A percentile compares a stretch with the other conserved stretches of the same genome.
Conservation (phyloP, 2,888 invertebrate species). For the Sepiola atlantica region DNA sequence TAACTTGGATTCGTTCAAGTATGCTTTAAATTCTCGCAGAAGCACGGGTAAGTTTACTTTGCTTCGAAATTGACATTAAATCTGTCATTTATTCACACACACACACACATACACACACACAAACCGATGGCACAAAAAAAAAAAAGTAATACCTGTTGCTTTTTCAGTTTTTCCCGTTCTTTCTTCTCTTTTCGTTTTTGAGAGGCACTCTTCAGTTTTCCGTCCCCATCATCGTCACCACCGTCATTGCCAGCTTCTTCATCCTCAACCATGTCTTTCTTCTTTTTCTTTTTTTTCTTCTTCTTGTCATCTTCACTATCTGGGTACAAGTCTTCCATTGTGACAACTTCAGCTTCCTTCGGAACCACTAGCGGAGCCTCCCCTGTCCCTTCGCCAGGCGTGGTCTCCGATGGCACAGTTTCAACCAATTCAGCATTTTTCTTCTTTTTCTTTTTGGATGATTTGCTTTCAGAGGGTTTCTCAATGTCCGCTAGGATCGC, state of each 20-base stretch:
- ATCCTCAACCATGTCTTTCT: slow-evolving; percentile 50
- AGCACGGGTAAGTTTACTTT: too few relatives aligned
- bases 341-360: slow-evolving; percentile 48
- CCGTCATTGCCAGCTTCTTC: slow-evolving; percentile 57
- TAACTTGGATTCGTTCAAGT: too few relatives aligned
- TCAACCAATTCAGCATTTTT: slow-evolving; percentile 45
- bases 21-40: too few relatives aligned
- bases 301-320: slow-evolving; percentile 58
- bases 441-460: slow-evolving; percentile 54
- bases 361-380: neutral
- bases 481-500: slow-evolving; percentile 71
- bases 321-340: slow-evolving; percentile 61
- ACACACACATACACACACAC: neutral
- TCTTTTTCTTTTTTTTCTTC: slow-evolving; percentile 57
- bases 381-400: neutral
- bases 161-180: slow-evolving; percentile 62
- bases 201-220: slow-evolving; percentile 72
- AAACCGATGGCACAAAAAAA: neutral
- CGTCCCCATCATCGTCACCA: slow-evolving; percentile 60
- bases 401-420: slow-evolving; percentile 48
- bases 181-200: slow-evolving; percentile 78
- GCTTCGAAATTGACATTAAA: too few relatives aligned
- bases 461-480: slow-evolving; percentile 60
- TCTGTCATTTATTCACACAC: neutral
- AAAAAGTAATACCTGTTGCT: slow-evolving; percentile 55